phyloP scores from a whole-genome alignment of 2,797 vertebrate genomes.

The Brachyalestes nurse region DNA sequence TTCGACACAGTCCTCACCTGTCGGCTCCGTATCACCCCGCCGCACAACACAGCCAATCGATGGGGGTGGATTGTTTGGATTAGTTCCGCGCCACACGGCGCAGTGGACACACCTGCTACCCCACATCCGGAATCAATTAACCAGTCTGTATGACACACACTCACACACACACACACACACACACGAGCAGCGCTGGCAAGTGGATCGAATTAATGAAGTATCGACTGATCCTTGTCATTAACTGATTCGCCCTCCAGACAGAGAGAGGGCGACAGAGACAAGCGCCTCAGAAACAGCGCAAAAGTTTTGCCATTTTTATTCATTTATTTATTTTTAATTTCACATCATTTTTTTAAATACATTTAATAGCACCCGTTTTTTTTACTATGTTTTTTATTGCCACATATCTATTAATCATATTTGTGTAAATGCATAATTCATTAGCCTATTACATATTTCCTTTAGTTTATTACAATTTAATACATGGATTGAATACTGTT shows the following conservation, averaged over 20 bases:
- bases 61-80: slow-evolving; percentile 52
- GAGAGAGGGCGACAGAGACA: neutral
- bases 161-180: neutral
- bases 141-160: slow-evolving; percentile 46
- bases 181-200: slow-evolving; percentile 2
- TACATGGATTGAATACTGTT: no score
- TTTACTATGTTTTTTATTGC: no score
- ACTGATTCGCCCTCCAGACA: neutral
- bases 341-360: no score
- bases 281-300: no score
- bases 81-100: slow-evolving; percentile 55
- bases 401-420: no score
- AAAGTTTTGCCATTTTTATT: no score
- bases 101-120: slow-evolving; percentile 58
- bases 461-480: no score
- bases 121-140: slow-evolving; percentile 61
- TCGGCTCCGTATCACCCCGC: slow-evolving; percentile 39
- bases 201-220: slow-evolving; percentile 48
- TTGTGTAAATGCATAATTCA: no score
- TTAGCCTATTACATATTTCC: no score
- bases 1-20: slow-evolving; percentile 20
- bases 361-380: no score
- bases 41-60: slow-evolving; percentile 54
- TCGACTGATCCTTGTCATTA: slow-evolving; percentile 46
- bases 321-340: no score